Percentiles rank a stretch among this genome's conserved stretches.
phyloP scores from a whole-genome alignment of 2,797 vertebrate species.

The Labeo calbasu region DNA sequence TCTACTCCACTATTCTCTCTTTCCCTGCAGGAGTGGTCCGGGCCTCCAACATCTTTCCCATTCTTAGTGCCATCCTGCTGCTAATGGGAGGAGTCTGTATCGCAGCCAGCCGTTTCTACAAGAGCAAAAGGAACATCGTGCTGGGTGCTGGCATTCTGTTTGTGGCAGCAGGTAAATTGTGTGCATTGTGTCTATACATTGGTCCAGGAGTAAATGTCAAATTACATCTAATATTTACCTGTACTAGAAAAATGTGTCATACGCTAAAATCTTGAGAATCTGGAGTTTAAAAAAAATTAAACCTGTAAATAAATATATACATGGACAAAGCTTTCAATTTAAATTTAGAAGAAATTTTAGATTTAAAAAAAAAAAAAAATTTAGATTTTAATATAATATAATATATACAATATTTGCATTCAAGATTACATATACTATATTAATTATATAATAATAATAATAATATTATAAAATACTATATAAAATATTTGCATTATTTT shows the following conservation, averaged over 20 bases:
- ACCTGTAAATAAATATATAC: not conserved
- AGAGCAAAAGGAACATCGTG: constrained; percentile 92
- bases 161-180: constrained; percentile 87
- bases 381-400: too few species aligned
- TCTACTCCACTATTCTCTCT: not conserved
- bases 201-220: constrained; percentile 7
- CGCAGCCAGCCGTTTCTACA: constrained; percentile 93
- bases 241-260: not conserved
- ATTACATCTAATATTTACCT: not conserved
- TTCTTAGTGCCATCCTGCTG: constrained; percentile 93
- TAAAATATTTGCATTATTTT: too few species aligned
- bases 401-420: too few species aligned
- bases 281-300: not conserved
- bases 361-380: too few species aligned
- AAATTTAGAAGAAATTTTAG: not conserved
- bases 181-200: not conserved
- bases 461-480: too few species aligned
- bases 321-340: not conserved
- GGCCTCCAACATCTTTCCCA: constrained; percentile 96
- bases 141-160: constrained; percentile 93
- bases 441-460: too few species aligned
- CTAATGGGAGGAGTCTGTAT: constrained; percentile 94
- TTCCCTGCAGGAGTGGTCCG: constrained; percentile 83
- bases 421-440: too few species aligned
- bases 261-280: not conserved